Conservation (phyloP, 2,888 invertebrate species). For the Taenaris catops region DNA sequence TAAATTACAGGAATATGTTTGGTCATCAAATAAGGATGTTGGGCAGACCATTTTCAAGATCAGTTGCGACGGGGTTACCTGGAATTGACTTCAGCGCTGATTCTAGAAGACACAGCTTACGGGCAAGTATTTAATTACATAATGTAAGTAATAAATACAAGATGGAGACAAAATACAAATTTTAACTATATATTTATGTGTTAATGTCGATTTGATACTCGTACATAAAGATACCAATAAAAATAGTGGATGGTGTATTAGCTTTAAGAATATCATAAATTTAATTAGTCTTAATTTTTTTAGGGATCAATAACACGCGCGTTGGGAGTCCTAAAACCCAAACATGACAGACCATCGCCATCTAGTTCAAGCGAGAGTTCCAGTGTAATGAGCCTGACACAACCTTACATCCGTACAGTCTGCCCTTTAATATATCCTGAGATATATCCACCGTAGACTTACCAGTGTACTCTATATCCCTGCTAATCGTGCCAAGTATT, state of each 20-base stretch:
- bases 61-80: conserved; percentile 80
- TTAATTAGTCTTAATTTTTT: conserved; percentile 1
- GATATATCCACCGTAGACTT: no score
- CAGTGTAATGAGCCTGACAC: conserved; percentile 75
- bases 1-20: conserved; percentile 80
- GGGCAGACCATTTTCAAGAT: conserved; percentile 83
- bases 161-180: no score
- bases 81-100: conserved; percentile 73
- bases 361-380: conserved; percentile 84
- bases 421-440: no score
- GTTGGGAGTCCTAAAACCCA: conserved; percentile 83
- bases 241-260: neutral
- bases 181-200: no score
- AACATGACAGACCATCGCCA: conserved; percentile 82
- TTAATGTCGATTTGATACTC: no score
- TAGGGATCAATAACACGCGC: conserved; percentile 88
- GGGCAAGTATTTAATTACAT: conserved; percentile 77
- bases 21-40: conserved; percentile 82
- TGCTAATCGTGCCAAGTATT: no score
- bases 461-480: no score
- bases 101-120: conserved; percentile 78
- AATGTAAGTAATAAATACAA: no score
- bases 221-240: no score
- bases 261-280: neutral
- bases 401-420: conserved; percentile 67